phyloP scores from a whole-genome alignment of 2,797 vertebrate genomes.

The Sebastes paucispinis region DNA sequence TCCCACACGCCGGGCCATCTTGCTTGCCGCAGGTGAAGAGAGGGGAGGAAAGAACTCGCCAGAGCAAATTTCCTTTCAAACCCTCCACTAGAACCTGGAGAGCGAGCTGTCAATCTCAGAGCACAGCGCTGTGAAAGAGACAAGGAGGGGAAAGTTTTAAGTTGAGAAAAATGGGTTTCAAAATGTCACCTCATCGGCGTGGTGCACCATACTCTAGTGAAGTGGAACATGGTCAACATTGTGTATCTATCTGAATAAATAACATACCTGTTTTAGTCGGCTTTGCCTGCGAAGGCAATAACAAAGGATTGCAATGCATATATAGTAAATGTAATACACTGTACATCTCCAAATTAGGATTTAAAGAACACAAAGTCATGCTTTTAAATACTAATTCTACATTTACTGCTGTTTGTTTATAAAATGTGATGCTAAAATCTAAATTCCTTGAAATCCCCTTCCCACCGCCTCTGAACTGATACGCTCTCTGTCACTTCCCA shows the following conservation, averaged over 20 bases:
- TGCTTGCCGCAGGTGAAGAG: slow-evolving; percentile 76
- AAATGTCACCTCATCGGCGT: slow-evolving; percentile 77
- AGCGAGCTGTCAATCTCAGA: slow-evolving; percentile 81
- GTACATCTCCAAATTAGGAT: background rate
- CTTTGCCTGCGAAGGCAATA: slow-evolving; percentile 16
- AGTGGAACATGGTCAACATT: slow-evolving; percentile 69
- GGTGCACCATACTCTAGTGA: slow-evolving; percentile 53
- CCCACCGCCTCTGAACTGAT: background rate
- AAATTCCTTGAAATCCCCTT: background rate
- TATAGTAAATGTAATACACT: background rate
- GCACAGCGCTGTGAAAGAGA: slow-evolving; percentile 72
- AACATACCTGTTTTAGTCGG: slow-evolving; percentile 50
- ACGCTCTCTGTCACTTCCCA: slow-evolving; percentile 26
- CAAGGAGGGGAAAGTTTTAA: slow-evolving; percentile 70
- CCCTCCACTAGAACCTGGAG: slow-evolving; percentile 62
- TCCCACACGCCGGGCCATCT: slow-evolving; percentile 69
- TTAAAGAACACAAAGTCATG: background rate
- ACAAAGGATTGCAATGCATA: slow-evolving; percentile 6
- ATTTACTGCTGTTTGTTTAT: background rate
- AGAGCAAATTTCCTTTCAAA: slow-evolving; percentile 80
- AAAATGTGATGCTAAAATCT: background rate
- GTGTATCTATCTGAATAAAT: slow-evolving; percentile 63
- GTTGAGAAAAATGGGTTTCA: slow-evolving; percentile 78
- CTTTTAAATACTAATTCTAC: background rate
- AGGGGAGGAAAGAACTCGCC: slow-evolving; percentile 66